These are phyloP conservation scores for Lasioglossum baleicum DNA, from an alignment of 1,140 invertebrate species.

Conservation along the genomic window DNA sequence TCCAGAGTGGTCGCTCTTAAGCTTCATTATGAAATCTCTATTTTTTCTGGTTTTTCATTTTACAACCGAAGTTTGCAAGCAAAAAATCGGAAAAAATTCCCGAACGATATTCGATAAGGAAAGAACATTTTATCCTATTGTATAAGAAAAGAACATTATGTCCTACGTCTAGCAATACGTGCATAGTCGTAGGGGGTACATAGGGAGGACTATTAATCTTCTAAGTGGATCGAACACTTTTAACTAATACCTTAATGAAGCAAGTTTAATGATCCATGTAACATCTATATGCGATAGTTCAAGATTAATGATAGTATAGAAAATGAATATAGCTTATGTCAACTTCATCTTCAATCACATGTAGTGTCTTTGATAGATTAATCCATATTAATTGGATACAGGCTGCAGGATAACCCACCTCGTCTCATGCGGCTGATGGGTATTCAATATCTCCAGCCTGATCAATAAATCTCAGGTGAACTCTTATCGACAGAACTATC, in stretches of 20 bases:
- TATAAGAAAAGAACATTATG: too few relatives aligned
- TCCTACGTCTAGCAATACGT: too few relatives aligned
- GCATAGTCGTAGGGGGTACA: too few relatives aligned
- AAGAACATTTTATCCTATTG: too few relatives aligned
- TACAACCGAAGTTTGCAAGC: too few relatives aligned
- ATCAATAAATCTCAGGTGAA: too few relatives aligned
- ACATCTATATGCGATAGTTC: not conserved
- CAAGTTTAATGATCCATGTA: not conserved
- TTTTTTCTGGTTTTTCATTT: too few relatives aligned
- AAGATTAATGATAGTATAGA: conserved; percentile 6
- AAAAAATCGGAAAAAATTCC: too few relatives aligned
- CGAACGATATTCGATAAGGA: too few relatives aligned
- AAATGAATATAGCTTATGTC: conserved; percentile 1
- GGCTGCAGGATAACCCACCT: not conserved
- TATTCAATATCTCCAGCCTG: conserved; percentile 12
- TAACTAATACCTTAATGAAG: not conserved
- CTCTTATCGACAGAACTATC: too few relatives aligned
- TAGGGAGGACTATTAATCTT: not conserved
- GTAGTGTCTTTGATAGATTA: not conserved
- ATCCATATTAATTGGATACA: not conserved
- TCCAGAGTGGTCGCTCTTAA: too few relatives aligned
- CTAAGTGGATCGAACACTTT: not conserved
- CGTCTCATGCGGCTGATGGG: not conserved
- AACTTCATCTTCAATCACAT: not conserved
- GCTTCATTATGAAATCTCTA: too few relatives aligned